Base-by-base conservation (phyloP, 2,797 vertebrate species). In the Mionectes olivaceus region DNA sequence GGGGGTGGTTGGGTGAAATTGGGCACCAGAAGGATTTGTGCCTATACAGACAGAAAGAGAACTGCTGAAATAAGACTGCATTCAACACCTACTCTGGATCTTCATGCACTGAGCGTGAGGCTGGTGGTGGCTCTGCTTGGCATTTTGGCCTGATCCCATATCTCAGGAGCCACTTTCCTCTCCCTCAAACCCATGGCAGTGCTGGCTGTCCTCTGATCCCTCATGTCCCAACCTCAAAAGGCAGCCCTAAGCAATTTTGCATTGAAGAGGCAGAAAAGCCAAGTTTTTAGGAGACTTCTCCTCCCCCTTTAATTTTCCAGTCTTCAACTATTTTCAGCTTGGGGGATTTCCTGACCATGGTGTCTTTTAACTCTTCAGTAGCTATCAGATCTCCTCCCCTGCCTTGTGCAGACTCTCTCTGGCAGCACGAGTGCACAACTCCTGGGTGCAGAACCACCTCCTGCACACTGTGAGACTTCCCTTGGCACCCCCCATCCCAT, bases 191-290 rank as follows among this genome's bases (percentile, higher is more conserved):
- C 23, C 9, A 37, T 6, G 14, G 17, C 6, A 32, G 16, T 27
- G 10, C 60, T 77, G 52, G 16, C 47, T 84, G 59, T 50, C 85
- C 25, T 19, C 50, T 65, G 21, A 82, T 8, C 9, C 22, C 24
- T 41, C 1, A 0, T 0, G 0, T 22, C 30, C 19, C 5, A 3
- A 32, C 12, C 15, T 13, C 33, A 39, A 60, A 43, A 69, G 53
- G 25, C 44, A 89, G 27, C 39, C 43, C 46, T 43, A 60, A 61
- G 24, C 10, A 41, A n/a, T 47, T 30, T 41, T 0, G 1, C 7
- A 16, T 7, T n/a, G 30, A 75, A 90, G 16, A 87, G 11, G 19
- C 27, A 87, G 52, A 90, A 76, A 75, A 17, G 5, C 16, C 18
- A 87, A 59, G 7, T 11, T 47, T 46, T 18, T 50, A 32, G 3